Evolutionary conservation across 2,888 invertebrate genomes (phyloP).

Genomic region (Andrena chrysosceles): DNA sequence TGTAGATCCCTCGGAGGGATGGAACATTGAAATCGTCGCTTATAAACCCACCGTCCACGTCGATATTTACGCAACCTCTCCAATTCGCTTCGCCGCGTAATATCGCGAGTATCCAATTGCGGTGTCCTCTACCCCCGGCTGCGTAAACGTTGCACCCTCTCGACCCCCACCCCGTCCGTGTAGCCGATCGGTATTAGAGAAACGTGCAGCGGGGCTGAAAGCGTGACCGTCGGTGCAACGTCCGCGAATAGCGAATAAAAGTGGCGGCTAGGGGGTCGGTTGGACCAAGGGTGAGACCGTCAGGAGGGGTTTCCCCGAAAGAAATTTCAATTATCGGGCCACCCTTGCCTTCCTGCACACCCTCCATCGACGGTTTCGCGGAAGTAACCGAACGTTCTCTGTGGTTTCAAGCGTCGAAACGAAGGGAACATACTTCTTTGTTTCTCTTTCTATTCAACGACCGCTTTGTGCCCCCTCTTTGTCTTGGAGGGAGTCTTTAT

Average conservation of each 20-base stretch:
- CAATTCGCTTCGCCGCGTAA: constrained; percentile 16
- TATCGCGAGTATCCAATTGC: constrained; percentile 28
- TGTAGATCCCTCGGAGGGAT: background rate
- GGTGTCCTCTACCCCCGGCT: background rate
- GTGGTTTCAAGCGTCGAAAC: constrained; percentile 51
- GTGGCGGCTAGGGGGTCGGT: constrained; percentile 1
- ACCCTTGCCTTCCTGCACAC: constrained; percentile 51
- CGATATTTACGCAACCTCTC: constrained; percentile 6
- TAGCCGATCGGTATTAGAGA: constrained; percentile 31
- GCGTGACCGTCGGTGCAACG: constrained; percentile 68
- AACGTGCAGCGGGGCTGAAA: constrained; percentile 31
- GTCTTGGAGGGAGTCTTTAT: background rate
- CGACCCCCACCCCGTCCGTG: background rate
- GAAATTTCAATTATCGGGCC: constrained; percentile 73
- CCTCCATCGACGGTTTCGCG: constrained; percentile 60
- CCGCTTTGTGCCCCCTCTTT: background rate
- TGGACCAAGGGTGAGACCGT: constrained; percentile 41
- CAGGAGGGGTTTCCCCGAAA: constrained; percentile 68
- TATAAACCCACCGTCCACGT: background rate
- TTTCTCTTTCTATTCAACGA: background rate
- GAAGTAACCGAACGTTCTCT: constrained; percentile 63
- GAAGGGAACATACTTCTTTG: constrained; percentile 30
- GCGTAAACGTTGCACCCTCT: constrained; percentile 19
- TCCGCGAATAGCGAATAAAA: constrained; percentile 62
- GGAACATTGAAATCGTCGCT: background rate